phyloP scores from a whole-genome alignment of 2,888 invertebrate species.

The Thumatha senex region DNA sequence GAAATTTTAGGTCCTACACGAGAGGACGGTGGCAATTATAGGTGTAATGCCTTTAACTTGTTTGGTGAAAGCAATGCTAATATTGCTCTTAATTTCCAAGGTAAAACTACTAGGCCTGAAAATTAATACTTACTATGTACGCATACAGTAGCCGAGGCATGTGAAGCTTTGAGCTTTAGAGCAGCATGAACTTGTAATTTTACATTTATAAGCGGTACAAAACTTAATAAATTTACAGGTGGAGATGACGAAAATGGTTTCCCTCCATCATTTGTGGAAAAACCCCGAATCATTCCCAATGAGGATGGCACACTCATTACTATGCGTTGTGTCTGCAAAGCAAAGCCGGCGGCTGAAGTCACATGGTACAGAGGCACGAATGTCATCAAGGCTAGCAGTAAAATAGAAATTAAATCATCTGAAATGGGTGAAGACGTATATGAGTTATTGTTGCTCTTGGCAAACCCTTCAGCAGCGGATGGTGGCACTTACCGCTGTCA shows the following conservation, averaged over 20 bases:
- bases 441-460: slow-evolving; percentile 88
- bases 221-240: slow-evolving; percentile 82
- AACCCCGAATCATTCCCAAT: slow-evolving; percentile 99
- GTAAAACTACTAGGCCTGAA: slow-evolving; percentile 81
- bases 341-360: slow-evolving; percentile 96
- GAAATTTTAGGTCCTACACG: slow-evolving; percentile 97
- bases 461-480: slow-evolving; percentile 80
- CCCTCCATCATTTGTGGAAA: slow-evolving; percentile 98
- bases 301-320: slow-evolving; percentile 98
- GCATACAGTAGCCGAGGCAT: slow-evolving; percentile 81
- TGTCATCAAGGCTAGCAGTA: slow-evolving; percentile 91
- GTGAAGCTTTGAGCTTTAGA: slow-evolving; percentile 68
- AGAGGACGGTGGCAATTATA: slow-evolving; percentile 99
- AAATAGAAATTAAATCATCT: slow-evolving; percentile 91
- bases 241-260: slow-evolving; percentile 96
- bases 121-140: slow-evolving; percentile 59
- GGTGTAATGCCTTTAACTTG: slow-evolving; percentile 99
- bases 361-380: slow-evolving; percentile 97
- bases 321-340: slow-evolving; percentile 98
- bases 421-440: slow-evolving; percentile 93
- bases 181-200: slow-evolving; percentile 61
- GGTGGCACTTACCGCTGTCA: slow-evolving; percentile 91
- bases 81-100: slow-evolving; percentile 99
- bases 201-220: slow-evolving; percentile 24
- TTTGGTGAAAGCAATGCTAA: slow-evolving; percentile 99